These are phyloP conservation scores for Siphonodentalium dalli DNA, from an alignment of 2,888 invertebrate species.

Conservation along the genomic window DNA sequence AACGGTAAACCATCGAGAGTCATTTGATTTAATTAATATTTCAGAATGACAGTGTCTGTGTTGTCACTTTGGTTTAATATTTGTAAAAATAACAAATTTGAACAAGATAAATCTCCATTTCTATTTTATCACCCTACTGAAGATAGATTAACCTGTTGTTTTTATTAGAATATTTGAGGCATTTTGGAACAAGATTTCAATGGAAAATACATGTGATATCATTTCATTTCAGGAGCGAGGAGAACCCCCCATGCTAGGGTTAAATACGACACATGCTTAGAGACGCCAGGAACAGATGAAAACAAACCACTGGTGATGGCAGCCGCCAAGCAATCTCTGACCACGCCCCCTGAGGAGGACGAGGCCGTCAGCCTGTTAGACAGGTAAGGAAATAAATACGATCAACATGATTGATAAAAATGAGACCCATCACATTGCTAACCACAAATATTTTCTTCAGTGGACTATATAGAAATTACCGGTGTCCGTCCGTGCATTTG, in stretches of 20 bases:
- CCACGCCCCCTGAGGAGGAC: constrained; percentile 44
- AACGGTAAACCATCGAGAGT: no score
- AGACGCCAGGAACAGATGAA: constrained; percentile 47
- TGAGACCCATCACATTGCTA: no score
- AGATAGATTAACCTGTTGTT: neutral
- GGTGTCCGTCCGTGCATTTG: no score
- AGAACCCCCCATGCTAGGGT: constrained; percentile 40
- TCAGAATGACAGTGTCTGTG: no score
- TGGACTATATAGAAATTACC: no score
- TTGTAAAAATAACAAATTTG: no score
- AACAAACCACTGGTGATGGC: constrained; percentile 42
- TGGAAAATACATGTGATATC: constrained; percentile 2
- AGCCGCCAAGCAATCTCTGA: constrained; percentile 35
- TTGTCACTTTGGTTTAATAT: no score
- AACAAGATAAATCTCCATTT: no score
- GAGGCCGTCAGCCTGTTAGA: constrained; percentile 51
- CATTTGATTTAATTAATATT: no score
- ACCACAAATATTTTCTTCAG: no score
- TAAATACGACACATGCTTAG: constrained; percentile 37
- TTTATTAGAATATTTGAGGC: neutral
- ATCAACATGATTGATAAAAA: no score
- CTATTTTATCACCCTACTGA: no score
- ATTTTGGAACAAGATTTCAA: constrained; percentile 27
- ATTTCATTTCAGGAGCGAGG: constrained; percentile 34
- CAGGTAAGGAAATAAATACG: constrained; percentile 47